These are phyloP conservation scores for Astyanax mexicanus DNA, from an alignment of 2,797 vertebrate species.

Conservation along the genomic window DNA sequence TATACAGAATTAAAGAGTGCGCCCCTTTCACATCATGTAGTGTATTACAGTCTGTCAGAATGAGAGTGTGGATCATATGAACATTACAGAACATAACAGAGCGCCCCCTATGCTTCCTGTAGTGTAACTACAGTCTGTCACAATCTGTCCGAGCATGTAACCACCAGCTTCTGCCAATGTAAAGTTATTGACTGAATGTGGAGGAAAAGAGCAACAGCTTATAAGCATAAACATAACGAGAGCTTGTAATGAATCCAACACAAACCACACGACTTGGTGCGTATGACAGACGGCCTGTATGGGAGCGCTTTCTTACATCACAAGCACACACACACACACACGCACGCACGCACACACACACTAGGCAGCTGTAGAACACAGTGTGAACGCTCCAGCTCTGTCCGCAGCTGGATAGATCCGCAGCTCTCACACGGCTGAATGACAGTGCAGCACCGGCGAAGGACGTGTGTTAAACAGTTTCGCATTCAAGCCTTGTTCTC, in stretches of 20 bases:
- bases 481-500: constrained; percentile 15
- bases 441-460: constrained; percentile 49
- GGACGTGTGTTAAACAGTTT: constrained; percentile 47
- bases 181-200: no score
- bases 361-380: not conserved
- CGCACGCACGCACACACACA: constrained; percentile 40
- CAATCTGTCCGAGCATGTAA: no score
- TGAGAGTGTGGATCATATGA: no score
- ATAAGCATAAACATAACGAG: constrained; percentile 51
- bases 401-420: constrained; percentile 77
- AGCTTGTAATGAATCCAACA: constrained; percentile 42
- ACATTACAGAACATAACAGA: no score
- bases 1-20: no score
- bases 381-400: constrained; percentile 60
- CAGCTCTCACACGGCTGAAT: constrained; percentile 60
- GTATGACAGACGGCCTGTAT: not conserved
- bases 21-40: no score
- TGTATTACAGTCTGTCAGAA: no score
- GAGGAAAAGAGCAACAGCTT: constrained; percentile 39
- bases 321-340: constrained; percentile 24
- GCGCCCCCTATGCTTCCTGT: no score
- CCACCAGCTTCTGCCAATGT: no score
- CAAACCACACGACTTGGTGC: constrained; percentile 18
- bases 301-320: no score
- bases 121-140: no score